A percentile compares a stretch with the other conserved stretches of the same genome.
Conservation (phyloP, 2,888 invertebrate species). For the Copidosoma aretas region DNA sequence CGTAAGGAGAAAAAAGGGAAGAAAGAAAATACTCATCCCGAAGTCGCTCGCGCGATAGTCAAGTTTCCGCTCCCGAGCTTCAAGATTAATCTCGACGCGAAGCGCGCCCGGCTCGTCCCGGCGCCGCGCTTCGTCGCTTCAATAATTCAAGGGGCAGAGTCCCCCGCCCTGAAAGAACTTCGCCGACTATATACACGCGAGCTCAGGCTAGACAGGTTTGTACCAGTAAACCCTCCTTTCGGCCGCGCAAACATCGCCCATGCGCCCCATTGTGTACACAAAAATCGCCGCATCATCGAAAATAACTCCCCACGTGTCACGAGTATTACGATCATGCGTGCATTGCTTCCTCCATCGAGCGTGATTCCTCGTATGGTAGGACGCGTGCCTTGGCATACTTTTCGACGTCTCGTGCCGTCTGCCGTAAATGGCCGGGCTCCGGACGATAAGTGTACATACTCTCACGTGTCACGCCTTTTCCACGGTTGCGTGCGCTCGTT, state of each 20-base stretch:
- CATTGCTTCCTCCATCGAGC: conserved; percentile 10
- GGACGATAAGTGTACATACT: neutral
- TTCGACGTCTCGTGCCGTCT: no score
- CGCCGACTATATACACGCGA: neutral
- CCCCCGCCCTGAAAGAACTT: neutral
- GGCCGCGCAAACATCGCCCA: neutral
- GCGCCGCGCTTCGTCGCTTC: neutral
- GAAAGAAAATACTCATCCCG: no score
- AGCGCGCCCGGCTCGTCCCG: neutral
- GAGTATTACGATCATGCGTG: conserved; percentile 20
- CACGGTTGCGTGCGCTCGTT: no score
- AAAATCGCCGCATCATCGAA: neutral
- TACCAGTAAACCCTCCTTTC: neutral
- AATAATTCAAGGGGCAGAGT: neutral
- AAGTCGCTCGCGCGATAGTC: no score
- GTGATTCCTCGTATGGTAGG: no score
- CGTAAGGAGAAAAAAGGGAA: no score
- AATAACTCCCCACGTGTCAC: neutral
- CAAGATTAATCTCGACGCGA: neutral
- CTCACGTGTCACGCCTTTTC: no score
- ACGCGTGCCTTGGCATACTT: no score
- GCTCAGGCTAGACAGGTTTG: neutral
- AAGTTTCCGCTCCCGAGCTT: no score
- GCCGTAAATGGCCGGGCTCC: no score
- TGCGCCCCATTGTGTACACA: neutral